Base-by-base conservation (phyloP, 2,113 vertebrate genomes). In the Microcebus murinus region DNA sequence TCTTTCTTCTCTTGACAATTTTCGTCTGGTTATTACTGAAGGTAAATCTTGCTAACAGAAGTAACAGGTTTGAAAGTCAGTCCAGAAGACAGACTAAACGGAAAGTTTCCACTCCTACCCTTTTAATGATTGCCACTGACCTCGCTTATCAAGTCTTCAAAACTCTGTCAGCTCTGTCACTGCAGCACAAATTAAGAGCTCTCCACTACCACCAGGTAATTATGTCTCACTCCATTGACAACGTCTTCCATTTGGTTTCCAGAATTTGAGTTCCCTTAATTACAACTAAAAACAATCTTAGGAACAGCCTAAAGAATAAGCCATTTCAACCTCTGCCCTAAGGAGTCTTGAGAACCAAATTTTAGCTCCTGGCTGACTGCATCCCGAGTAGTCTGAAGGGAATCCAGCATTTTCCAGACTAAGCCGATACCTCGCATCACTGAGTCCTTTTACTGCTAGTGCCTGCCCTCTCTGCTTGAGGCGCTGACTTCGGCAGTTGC, bases 381-480 rank as follows among this genome's bases (percentile, higher is more conserved):
- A 34, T 88, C 80, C 23, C 1, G 97, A 98, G 95, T 82, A 81
- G 97, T 96, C 97, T 95, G 83, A 91, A 39, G 97, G 97, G 97
- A 98, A 83, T 87, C 48, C 92, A 68, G 55, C 42, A 0, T 96
- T 96, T 97, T 94, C 96, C 95, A 94, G 90, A 97, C 71, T 74
- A 68, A 98, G 96, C 89, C 83, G n/a, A 34, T 95, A 14, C 65
- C 95, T 79, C 61, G 97, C 97, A 82, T 98, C 94, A 92, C 76
- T 95, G 97, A 94, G 61, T 61, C 88, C 76, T 17, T 73, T 50
- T 17, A 65, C 96, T 65, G 55, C 55, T 65, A 77, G 91, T 0
- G 65, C 81, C 96, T 97, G 96, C 96, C 97, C 96, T 97, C 97
- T 82, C 98, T 97, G 96, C 97, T 98, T 93, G 97, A 97, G 96